Evolutionary conservation across 2,888 invertebrate species (phyloP).

Genomic region (Chromoteleia sp.): DNA sequence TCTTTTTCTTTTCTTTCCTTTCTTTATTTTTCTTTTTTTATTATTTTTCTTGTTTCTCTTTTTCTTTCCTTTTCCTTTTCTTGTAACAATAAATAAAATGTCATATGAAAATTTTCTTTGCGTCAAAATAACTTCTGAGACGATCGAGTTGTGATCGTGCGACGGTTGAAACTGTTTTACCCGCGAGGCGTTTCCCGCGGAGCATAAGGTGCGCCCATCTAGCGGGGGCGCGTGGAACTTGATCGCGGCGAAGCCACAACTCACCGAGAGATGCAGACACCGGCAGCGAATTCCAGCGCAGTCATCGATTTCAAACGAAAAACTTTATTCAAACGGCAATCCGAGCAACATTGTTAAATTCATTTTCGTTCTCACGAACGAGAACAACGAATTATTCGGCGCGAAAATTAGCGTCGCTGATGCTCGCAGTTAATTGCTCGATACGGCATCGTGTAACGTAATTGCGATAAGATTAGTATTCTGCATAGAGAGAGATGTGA

Average conservation of each 20-base stretch:
- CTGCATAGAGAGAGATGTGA: conserved; percentile 25
- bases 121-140: no score
- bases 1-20: no score
- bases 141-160: no score
- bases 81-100: no score
- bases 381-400: not conserved
- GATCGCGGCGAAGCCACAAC: not conserved
- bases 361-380: not conserved
- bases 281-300: not conserved
- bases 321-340: not conserved
- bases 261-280: conserved; percentile 67
- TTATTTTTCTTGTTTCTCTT: no score
- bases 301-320: not conserved
- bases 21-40: no score
- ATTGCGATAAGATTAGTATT: conserved; percentile 57
- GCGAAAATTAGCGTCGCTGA: not conserved
- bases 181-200: conserved; percentile 4
- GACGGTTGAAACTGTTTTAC: conserved; percentile 64
- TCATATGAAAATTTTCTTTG: no score
- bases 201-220: conserved; percentile 61
- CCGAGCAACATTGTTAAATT: not conserved
- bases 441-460: conserved; percentile 27
- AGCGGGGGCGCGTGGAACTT: conserved; percentile 50
- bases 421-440: conserved; percentile 27
- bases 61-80: no score